Evolutionary conservation across 1,140 invertebrate genomes (phyloP).

Genomic region (Sarcophaga bullata): DNA sequence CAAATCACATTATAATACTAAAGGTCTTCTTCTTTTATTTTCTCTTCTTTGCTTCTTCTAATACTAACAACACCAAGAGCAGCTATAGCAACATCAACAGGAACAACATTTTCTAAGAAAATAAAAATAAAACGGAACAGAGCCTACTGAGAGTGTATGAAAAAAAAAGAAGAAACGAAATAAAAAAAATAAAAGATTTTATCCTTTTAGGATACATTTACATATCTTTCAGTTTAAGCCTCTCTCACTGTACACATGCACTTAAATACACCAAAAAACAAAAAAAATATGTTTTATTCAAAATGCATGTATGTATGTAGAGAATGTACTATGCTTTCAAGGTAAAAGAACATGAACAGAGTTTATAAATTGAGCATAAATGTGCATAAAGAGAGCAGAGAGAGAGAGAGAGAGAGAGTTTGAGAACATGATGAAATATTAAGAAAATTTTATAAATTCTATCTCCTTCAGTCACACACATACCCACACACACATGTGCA

Average conservation of each 20-base stretch:
- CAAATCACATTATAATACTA: constrained; percentile 35
- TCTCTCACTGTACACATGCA: neutral
- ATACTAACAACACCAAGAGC: neutral
- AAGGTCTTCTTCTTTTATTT: constrained; percentile 6
- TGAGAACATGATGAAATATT: too few relatives aligned
- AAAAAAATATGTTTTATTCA: neutral
- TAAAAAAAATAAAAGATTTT: neutral
- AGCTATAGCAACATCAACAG: constrained; percentile 1
- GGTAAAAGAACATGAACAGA: neutral
- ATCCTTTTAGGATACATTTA: neutral
- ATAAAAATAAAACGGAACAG: neutral
- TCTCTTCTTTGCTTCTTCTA: neutral
- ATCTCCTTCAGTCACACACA: too few relatives aligned
- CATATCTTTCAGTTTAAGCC: neutral
- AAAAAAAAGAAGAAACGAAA: too few relatives aligned
- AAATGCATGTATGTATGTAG: neutral
- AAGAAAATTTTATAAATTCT: too few relatives aligned
- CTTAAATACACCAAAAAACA: neutral
- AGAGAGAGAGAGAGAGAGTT: too few relatives aligned
- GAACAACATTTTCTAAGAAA: neutral
- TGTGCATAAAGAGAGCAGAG: too few relatives aligned
- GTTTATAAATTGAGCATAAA: too few relatives aligned
- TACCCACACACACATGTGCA: too few relatives aligned
- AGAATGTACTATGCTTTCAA: neutral
- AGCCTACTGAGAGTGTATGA: neutral